Evolutionary conservation across 2,888 invertebrate genomes (phyloP).

Genomic region (Scelioninae gen. 2): DNA sequence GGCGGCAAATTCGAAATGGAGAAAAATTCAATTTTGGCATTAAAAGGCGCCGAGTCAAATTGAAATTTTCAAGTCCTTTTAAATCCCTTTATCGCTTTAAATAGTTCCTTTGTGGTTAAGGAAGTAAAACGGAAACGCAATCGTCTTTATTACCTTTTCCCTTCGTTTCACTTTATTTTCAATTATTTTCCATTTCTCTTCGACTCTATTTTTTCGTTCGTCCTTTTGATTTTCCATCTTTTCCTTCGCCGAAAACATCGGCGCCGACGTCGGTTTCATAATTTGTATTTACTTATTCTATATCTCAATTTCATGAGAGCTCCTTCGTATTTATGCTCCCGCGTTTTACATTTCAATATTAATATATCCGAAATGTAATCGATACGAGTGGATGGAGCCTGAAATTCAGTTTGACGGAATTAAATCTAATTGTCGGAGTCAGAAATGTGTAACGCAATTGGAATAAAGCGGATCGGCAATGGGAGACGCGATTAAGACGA

Average conservation of each 20-base stretch:
- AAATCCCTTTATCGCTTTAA: constrained; percentile 38
- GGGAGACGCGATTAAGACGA: constrained; percentile 46
- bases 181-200: too few relatives aligned
- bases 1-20: constrained; percentile 30
- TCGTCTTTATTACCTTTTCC: constrained; percentile 31
- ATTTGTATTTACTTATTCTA: constrained; percentile 26
- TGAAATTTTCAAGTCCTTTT: constrained; percentile 36
- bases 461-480: constrained; percentile 31
- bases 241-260: not conserved
- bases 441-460: constrained; percentile 48
- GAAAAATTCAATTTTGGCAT: constrained; percentile 45
- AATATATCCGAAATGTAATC: constrained; percentile 49
- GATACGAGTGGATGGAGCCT: constrained; percentile 34
- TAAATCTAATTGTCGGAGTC: constrained; percentile 51
- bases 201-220: not conserved
- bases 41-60: constrained; percentile 32
- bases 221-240: too few relatives aligned
- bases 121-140: constrained; percentile 5
- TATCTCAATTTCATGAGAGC: constrained; percentile 12
- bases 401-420: constrained; percentile 44
- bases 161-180: constrained; percentile 1
- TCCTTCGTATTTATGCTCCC: constrained; percentile 19
- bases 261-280: constrained; percentile 17
- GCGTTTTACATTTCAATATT: constrained; percentile 37
- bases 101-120: constrained; percentile 32